Conservation (phyloP, 64 coral and sea anemone genomes). For the Porites australiensis region DNA sequence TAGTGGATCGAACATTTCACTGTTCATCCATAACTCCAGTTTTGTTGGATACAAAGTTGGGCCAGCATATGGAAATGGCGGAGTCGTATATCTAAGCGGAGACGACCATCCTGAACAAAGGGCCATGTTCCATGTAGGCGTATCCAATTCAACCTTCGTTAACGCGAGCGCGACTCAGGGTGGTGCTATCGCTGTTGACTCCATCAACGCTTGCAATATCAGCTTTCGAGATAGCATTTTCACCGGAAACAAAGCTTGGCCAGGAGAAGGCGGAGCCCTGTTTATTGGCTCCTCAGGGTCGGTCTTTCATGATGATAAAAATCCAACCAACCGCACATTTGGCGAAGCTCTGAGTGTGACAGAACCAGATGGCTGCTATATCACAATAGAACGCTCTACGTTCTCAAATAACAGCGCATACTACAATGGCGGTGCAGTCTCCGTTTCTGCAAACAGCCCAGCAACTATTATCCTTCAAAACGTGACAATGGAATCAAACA, state of each 20-base stretch:
- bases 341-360: too few species aligned
- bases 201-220: not conserved
- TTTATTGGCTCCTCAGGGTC: not conserved
- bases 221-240: not conserved
- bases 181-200: slow-evolving; percentile 1
- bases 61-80: not conserved
- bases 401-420: not conserved
- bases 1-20: not conserved
- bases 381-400: not conserved
- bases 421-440: not conserved
- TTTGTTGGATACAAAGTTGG: slow-evolving; percentile 17
- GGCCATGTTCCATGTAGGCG: not conserved
- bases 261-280: not conserved
- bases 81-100: slow-evolving; percentile 27
- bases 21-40: slow-evolving; percentile 16
- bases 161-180: not conserved
- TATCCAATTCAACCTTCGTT: slow-evolving; percentile 3
- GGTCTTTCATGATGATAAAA: not conserved
- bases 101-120: not conserved
- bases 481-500: too few species aligned
- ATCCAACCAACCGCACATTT: not conserved
- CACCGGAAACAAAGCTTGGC: not conserved
- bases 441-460: not conserved
- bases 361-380: too few species aligned
- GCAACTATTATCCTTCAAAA: not conserved